Evolutionary conservation across 2,888 invertebrate genomes (phyloP), one percentile per base, ranked within the genome.

Genomic region (Anarsia innoxiella): DNA sequence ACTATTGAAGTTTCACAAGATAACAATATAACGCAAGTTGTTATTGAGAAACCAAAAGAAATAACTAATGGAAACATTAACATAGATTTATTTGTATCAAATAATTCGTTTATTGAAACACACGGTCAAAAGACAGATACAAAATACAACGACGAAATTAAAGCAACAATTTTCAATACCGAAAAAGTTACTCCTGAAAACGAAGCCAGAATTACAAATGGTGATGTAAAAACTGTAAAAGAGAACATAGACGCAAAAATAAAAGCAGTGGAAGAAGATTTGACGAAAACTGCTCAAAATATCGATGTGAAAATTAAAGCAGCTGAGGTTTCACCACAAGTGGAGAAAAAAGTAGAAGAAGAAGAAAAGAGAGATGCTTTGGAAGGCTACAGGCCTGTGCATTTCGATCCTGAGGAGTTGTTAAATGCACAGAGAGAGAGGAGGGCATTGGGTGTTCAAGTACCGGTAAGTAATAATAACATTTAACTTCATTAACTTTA

Each of bases 361-460:
- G 49, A 52, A 36, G 47, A 45, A 16, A 44, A 47, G 27, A 38
- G 34, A 37, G 56, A 56, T 16, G 49, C 52, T 0, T 39, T 62
- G 35, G 44, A 48, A 8, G 57, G 58, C 1, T 60, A 56, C 27
- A 53, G 51, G 37, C 53, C 56, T 0, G 54, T 62, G 1, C 46
- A 50, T 9, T 62, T 62, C 23, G 49, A 58, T 12, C 56, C 58
- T 1, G 60, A 59, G 19, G 56, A 53, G 13, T 41, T 54, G 3
- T 32, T 27, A 6, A 19, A 25, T 16, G 27, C 23, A 12, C 13
- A 31, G n/a, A 25, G 30, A 9, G 35, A 38, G 12, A 27, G 23
- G 15, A 16, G 35, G 12, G 10, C 26, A 12, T 4, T 13, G 8
- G 8, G 9, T 3, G 27, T 19, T 5, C 15, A 28, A 28, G 12